Evolutionary conservation across 2,888 invertebrate genomes (phyloP), one percentile per base, ranked within the genome.

Genomic region (Branchipolynoe longqiensis): DNA sequence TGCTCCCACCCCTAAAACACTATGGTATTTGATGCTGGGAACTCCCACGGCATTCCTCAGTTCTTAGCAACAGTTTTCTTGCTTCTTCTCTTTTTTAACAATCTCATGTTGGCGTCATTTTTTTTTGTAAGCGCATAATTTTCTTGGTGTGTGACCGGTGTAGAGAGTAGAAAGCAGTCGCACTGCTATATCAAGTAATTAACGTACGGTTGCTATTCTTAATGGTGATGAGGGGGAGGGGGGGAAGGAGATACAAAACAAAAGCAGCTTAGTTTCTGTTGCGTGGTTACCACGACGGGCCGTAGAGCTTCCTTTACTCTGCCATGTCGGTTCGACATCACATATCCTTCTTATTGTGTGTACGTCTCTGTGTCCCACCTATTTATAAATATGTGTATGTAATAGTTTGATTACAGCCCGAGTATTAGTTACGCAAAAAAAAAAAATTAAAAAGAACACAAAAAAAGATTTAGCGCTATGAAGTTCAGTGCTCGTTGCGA

Each of bases 311-410:
- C 69, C 69, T 25, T 69, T 48, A 78, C 78, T 41, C 48, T 22
- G 78, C 78, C 28, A 78, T 78, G 78, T 78, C 78, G 78, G 48
- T n/a, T 48, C 78, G 78, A 78, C 78, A 48, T 33, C 48, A 78
- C 78, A 78, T 78, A 78, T 78, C 78, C 78, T 78, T 78, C 78
- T 78, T 48, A 78, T 78, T 78, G 78, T 78, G 78, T 78, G 41
- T 48, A 78, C 22, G 78, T 78, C 78, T 78, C n/a, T 41, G 78
- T 78, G 78, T 78, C 78, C 78, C 78, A 78, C 78, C 78, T 78
- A 78, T 78, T 78, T 78, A 78, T 78, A 54, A 78, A 78, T 78
- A 41, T 54, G 78, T 78, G 78, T 78, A 78, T 28, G 78, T 78
- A 25, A 78, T 78, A 78, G 78, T 78, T 78, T 48, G 12, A 62